phyloP scores from a whole-genome alignment of 1,140 invertebrate species.

The Grapholita molesta region DNA sequence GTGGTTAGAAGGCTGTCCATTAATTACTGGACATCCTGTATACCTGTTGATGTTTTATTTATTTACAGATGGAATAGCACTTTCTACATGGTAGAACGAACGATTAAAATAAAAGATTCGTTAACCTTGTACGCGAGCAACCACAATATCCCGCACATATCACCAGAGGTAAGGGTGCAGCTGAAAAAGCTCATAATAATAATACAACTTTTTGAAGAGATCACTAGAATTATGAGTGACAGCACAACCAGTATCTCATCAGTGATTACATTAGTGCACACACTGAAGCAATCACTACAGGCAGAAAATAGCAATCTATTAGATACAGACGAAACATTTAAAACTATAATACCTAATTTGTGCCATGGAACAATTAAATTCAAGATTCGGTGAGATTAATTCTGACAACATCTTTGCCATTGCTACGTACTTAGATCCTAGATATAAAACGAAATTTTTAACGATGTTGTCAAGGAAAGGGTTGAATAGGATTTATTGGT shows the following conservation, averaged over 20 bases:
- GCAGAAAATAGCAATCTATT: too few relatives aligned
- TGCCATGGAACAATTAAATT: slow-evolving; percentile 28
- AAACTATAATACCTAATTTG: slow-evolving; percentile 30
- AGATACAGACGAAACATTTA: slow-evolving; percentile 25
- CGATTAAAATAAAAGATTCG: slow-evolving; percentile 31
- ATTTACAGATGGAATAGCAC: slow-evolving; percentile 31
- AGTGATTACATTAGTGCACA: too few relatives aligned
- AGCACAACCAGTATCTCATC: too few relatives aligned
- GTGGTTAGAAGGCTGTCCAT: too few relatives aligned
- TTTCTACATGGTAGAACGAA: slow-evolving; percentile 30
- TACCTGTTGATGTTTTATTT: too few relatives aligned
- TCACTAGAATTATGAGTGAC: neutral
- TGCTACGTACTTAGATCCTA: slow-evolving; percentile 31
- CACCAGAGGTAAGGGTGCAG: slow-evolving; percentile 26
- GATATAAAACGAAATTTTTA: slow-evolving; percentile 31
- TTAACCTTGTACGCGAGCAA: slow-evolving; percentile 27
- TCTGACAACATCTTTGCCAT: slow-evolving; percentile 27
- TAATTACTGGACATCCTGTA: too few relatives aligned
- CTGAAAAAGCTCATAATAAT: slow-evolving; percentile 27
- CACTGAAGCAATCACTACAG: too few relatives aligned
- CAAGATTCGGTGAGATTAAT: slow-evolving; percentile 27
- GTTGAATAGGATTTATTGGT: too few relatives aligned
- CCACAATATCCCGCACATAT: slow-evolving; percentile 29
- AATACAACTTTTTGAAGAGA: slow-evolving; percentile 28
- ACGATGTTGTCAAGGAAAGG: slow-evolving; percentile 25